These are phyloP conservation scores for Phyto melanocephala DNA, from an alignment of 2,888 invertebrate species.

Conservation along the genomic window DNA sequence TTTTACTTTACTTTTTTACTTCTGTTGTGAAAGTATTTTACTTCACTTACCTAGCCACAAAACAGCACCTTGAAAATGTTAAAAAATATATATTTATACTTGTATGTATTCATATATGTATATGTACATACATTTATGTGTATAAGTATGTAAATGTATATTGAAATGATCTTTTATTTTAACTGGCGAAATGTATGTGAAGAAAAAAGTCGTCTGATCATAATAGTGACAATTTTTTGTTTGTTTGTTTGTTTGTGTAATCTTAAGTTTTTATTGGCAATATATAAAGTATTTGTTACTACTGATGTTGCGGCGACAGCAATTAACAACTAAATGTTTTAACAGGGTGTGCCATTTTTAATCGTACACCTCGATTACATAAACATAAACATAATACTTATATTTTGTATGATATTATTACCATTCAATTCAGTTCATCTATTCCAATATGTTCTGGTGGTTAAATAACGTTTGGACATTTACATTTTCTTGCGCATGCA, in stretches of 20 bases:
- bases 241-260: background rate
- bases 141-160: too few relatives aligned
- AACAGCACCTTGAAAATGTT: conserved; percentile 34
- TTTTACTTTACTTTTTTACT: background rate
- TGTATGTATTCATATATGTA: too few relatives aligned
- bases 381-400: too few relatives aligned
- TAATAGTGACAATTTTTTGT: conserved; percentile 1
- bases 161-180: conserved; percentile 1
- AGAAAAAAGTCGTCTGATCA: conserved; percentile 2
- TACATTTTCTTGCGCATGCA: too few relatives aligned
- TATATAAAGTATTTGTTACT: background rate
- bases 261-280: background rate
- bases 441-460: too few relatives aligned
- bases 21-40: conserved; percentile 50
- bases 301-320: background rate
- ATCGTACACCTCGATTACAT: too few relatives aligned
- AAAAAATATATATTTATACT: background rate
- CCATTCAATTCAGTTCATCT: too few relatives aligned
- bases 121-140: too few relatives aligned
- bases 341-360: too few relatives aligned
- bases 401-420: too few relatives aligned
- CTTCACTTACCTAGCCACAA: background rate
- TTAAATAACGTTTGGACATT: too few relatives aligned
- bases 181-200: conserved; percentile 7
- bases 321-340: background rate